Base-by-base conservation (phyloP, 2,797 vertebrate species). In the Parauchenoglanis punctatus region DNA sequence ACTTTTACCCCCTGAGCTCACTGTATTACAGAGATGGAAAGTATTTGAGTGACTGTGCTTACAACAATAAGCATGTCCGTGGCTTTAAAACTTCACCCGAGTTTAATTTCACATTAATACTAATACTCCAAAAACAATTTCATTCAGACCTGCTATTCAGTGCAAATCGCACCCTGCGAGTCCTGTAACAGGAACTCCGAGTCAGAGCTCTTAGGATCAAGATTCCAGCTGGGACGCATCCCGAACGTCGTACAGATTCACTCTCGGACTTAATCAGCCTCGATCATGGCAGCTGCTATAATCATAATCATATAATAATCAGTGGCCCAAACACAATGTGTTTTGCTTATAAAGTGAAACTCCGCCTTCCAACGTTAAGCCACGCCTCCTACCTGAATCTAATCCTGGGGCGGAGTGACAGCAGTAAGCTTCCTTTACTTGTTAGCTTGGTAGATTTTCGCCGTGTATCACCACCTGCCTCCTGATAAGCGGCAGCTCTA, bases 401-500 rank as follows among this genome's bases (percentile, higher is more conserved):
- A 49, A 5, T 28, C 18, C 59, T 0, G 40, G 6, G 35, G 23
- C 7, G 3, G 3, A 52, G 7, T 12, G 44, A 52, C 1, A 1
- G 7, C 44, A 82, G 4, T 18, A 28, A 49, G 59, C 81, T 28
- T 83, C 44, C 44, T 52, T 83, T 28, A 65, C 61, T 49, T 49
- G 40, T 82, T 52, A 8, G 23, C 25, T 67, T 31, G 25, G 12
- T 49, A 63, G 80, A 7, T 49, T 65, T 20, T 65, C 5, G 0
- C 61, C 13, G 17, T 20, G 46, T 13, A 68, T 68, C 63, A 23
- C 20, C 44, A 31, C 68, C 61, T 54, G 8, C n/a, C 63, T 83
- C 35, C 18, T 6, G 20, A 40, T 63, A 31, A 78, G 75, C 65
- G 85, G 81, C 77, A 68, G 76, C 61, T 81, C 76, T 89, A 91